These are phyloP conservation scores for Blastobasis adustella DNA, from an alignment of 2,888 invertebrate species.

Conservation along the genomic window DNA sequence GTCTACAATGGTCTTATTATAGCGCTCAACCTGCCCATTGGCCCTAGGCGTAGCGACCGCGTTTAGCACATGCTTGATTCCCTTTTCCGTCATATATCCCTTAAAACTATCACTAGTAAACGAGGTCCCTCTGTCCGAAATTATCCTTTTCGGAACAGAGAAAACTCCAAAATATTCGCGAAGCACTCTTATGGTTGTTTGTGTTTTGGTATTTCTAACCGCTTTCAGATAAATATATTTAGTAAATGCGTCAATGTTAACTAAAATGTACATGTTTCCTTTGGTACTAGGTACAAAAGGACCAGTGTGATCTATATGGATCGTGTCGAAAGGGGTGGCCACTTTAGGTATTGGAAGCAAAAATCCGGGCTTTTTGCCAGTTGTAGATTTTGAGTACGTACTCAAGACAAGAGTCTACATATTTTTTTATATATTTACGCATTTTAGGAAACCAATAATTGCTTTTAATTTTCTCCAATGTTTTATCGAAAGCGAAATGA, in stretches of 20 bases:
- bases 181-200: background rate
- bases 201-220: conserved; percentile 9
- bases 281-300: conserved; percentile 7
- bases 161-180: conserved; percentile 2
- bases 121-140: background rate
- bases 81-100: background rate
- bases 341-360: conserved; percentile 14
- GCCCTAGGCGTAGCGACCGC: background rate
- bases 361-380: conserved; percentile 8
- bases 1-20: conserved; percentile 7
- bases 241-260: conserved; percentile 11
- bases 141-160: background rate
- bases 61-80: background rate
- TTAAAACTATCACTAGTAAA: background rate
- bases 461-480: conserved; percentile 5
- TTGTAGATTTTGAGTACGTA: conserved; percentile 7
- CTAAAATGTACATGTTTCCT: conserved; percentile 5
- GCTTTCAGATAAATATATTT: conserved; percentile 8
- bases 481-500: conserved; percentile 12
- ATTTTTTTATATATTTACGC: conserved; percentile 11
- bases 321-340: conserved; percentile 11
- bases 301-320: conserved; percentile 15
- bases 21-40: conserved; percentile 2
- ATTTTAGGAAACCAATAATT: conserved; percentile 15
- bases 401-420: conserved; percentile 12